These are phyloP conservation scores for Poeciliopsis presidionis DNA, from an alignment of 2,797 vertebrate genomes.

Conservation along the genomic window DNA sequence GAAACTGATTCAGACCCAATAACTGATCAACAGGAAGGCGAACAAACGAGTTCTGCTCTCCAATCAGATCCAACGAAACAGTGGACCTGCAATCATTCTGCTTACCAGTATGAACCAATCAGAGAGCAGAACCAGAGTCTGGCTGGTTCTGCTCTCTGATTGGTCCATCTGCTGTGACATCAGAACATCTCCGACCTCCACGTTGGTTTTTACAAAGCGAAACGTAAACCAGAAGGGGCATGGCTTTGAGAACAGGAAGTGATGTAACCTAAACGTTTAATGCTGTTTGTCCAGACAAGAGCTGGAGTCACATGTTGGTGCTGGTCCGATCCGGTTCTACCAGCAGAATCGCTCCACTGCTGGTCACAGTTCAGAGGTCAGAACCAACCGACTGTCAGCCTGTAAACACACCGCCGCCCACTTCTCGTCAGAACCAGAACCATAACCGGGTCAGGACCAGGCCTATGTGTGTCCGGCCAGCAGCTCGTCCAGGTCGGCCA, in stretches of 20 bases:
- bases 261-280: background rate
- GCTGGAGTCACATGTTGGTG: background rate
- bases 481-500: slow-evolving; percentile 94
- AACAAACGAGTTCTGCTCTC: no score
- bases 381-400: background rate
- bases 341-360: slow-evolving; percentile 6
- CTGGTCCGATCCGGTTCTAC: background rate
- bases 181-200: background rate
- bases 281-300: background rate
- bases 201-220: background rate
- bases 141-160: background rate
- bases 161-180: background rate
- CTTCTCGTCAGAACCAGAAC: no score
- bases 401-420: no score
- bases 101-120: background rate
- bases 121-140: background rate
- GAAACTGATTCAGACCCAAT: no score
- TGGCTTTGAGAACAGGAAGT: background rate
- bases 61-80: background rate
- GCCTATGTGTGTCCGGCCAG: slow-evolving; percentile 88
- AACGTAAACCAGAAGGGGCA: background rate
- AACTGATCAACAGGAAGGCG: no score
- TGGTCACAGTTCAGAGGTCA: background rate
- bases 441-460: background rate
- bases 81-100: background rate